Base-by-base conservation (phyloP, 2,797 vertebrate species). In the Sebastes flavidus region DNA sequence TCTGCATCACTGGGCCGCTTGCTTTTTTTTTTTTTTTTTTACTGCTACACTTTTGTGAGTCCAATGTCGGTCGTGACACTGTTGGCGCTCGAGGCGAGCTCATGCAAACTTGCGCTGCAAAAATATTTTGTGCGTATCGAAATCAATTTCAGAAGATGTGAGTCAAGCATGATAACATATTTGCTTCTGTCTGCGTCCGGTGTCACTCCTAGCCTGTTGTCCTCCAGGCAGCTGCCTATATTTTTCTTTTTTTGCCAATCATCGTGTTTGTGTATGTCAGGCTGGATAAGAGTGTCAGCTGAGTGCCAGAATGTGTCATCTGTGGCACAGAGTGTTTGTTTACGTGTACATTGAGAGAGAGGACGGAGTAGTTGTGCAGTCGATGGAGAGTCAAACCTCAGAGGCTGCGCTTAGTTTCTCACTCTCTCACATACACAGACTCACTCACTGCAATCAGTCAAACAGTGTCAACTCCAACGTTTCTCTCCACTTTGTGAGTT, bases 61-160 rank as follows among this genome's bases (percentile, higher is more conserved):
- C 30, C 24, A 65, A 1, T 65, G 72, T 46, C 16, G 8, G 62
- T 73, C 10, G 2, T 67, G 75, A 63, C 58, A 67, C 20, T 6
- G 59, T 46, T 56, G 42, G 24, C 14, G 29, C 80, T 82, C 10
- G 18, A 74, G 78, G 83, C 65, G 3, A 71, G 25, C 67, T 77
- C 46, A 67, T 78, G 73, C 58, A 77, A 87, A 56, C 71, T 29
- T 68, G 59, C 36, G 1, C 75, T 72, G 59, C 77, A 74, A 69
- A 65, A 85, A 86, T 78, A 80, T 87, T 80, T 82, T 78, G 49
- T 73, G 69, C 36, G 12, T 77, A 85, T 88, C 75, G 25, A 49
- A 87, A 86, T 87, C 83, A 62, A 77, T 90, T 87, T 87, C 58
- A 74, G 74, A 66, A 86, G 80, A 79, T 80, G 80, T 84, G 75